Conservation (phyloP, 1,140 invertebrate genomes). For the Drosophila sproati region DNA sequence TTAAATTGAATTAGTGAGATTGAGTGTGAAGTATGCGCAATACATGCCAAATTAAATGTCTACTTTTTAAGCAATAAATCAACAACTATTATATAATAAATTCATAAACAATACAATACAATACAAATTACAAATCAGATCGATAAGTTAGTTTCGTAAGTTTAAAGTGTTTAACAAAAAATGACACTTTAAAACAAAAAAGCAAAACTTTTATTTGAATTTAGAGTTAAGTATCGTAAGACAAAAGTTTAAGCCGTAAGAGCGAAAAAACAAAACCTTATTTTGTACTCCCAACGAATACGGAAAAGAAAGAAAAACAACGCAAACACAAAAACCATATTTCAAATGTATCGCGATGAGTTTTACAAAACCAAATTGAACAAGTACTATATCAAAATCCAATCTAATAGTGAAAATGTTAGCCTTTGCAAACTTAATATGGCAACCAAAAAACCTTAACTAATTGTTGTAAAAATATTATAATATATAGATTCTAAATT, state of each 20-base stretch:
- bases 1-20: slow-evolving; percentile 58
- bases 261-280: slow-evolving; percentile 62
- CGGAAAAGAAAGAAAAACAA: slow-evolving; percentile 34
- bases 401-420: slow-evolving; percentile 77
- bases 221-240: slow-evolving; percentile 41
- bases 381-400: slow-evolving; percentile 59
- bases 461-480: slow-evolving; percentile 75
- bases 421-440: slow-evolving; percentile 61
- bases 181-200: slow-evolving; percentile 23
- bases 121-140: slow-evolving; percentile 67
- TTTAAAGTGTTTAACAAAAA: slow-evolving; percentile 50
- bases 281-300: slow-evolving; percentile 79
- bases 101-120: slow-evolving; percentile 63
- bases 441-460: slow-evolving; percentile 69
- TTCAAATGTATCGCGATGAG: slow-evolving; percentile 65
- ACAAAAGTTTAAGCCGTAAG: slow-evolving; percentile 37
- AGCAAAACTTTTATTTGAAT: slow-evolving; percentile 46
- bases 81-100: slow-evolving; percentile 54
- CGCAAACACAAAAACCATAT: not conserved
- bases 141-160: slow-evolving; percentile 65
- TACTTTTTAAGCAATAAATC: slow-evolving; percentile 72
- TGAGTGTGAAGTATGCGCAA: slow-evolving; percentile 63
- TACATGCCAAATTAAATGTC: slow-evolving; percentile 81
- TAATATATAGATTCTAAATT: slow-evolving; percentile 70
- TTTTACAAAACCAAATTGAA: slow-evolving; percentile 55